Base-by-base conservation (phyloP, 1,140 invertebrate genomes). In the Sesamia nonagrioides region DNA sequence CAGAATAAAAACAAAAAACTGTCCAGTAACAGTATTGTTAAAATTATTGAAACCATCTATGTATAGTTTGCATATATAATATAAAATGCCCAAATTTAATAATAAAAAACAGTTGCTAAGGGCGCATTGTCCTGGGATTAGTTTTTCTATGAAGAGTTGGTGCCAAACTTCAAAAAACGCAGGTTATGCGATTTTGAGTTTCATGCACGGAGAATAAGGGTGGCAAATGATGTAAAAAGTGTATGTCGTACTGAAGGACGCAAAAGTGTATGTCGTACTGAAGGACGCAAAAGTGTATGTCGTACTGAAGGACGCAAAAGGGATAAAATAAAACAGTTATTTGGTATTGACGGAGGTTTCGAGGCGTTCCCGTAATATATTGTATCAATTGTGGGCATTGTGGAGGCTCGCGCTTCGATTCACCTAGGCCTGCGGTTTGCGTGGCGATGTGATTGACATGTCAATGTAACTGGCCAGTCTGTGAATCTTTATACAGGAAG, bases 101-200 rank as follows among this genome's bases (percentile, higher is more conserved):
- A n/a, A n/a, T n/a, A n/a, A 50, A 61, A 68, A 68, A 79, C 83
- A 84, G 83, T 81, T 84, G 83, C 58, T 77, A 73, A 81, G 60
- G 40, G n/a, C 81, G 76, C 33, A 74, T 81, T 76, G 83, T 78
- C 50, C 37, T 40, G 71, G 79, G 83, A 83, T 85, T 81, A 81
- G 75, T 33, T 15, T 56, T 73, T 42, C 63, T 27, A 68, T n/a
- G 63, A 68, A 68, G 40, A 27, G 27, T 48, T 50, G 17, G 9
- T 48, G 7, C 6, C 50, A 11, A 42, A 42, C 21, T 52, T 0
- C 1, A n/a, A 5, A 71, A 7, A 18, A 2, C 48, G 7, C 37
- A 37, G 37, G 3, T n/a, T 71, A 52, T 5, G n/a, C n/a, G 33
- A 71, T 52, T 37, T 17, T 54, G 2, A 71, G 8, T 17, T 48